Conservation (phyloP, 1,140 invertebrate species). For the Aphaenogaster ashmeadi region DNA sequence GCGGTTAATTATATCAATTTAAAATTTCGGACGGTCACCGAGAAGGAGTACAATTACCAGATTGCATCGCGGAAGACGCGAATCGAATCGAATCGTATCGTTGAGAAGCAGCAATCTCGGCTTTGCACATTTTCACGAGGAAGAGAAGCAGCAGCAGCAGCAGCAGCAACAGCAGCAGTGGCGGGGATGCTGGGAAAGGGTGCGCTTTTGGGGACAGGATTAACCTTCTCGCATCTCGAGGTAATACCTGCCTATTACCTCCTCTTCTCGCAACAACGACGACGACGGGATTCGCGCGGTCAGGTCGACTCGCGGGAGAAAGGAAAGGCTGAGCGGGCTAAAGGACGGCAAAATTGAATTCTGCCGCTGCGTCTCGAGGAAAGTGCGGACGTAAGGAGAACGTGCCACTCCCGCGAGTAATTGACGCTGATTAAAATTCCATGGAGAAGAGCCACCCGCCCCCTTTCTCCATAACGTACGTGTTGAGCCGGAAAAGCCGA, state of each 20-base stretch:
- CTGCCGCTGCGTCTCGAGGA: conserved; percentile 69
- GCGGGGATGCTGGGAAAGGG: background rate
- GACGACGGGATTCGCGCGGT: conserved; percentile 18
- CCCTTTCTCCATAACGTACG: conserved; percentile 68
- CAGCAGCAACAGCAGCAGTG: background rate
- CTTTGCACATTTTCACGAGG: background rate
- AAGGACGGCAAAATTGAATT: conserved; percentile 79
- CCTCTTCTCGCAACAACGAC: conserved; percentile 1
- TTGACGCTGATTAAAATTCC: conserved; percentile 83
- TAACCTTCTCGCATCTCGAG: conserved; percentile 53
- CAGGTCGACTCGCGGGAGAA: conserved; percentile 35
- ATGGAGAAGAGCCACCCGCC: conserved; percentile 57
- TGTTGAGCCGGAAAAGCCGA: conserved; percentile 71
- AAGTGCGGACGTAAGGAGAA: conserved; percentile 73
- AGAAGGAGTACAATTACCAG: conserved; percentile 81
- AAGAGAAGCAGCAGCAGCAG: background rate
- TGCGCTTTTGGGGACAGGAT: conserved; percentile 7
- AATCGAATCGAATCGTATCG: background rate
- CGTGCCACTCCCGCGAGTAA: conserved; percentile 78
- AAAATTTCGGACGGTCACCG: conserved; percentile 82
- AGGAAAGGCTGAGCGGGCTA: conserved; percentile 5
- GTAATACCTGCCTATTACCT: conserved; percentile 53
- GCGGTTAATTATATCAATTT: conserved; percentile 84
- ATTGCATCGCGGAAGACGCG: conserved; percentile 70
- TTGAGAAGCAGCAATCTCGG: conserved; percentile 33